Percentiles rank a stretch among this genome's conserved stretches.
These are phyloP conservation scores for Platygyra sinensis DNA, from an alignment of 64 coral and sea anemone species.

Conservation along the genomic window DNA sequence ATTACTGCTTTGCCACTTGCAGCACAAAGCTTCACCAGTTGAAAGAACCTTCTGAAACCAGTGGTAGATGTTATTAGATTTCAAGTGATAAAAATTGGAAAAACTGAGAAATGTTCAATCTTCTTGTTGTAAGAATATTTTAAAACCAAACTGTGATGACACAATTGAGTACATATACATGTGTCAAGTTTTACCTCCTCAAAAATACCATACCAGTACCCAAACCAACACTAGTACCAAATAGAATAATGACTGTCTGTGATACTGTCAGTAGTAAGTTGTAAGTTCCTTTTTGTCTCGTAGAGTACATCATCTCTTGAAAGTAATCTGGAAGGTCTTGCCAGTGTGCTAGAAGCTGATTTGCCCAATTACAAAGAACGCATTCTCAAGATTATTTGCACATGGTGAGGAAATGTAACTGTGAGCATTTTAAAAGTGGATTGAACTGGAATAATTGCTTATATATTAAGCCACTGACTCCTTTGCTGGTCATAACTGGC, in stretches of 20 bases:
- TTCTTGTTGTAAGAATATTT: no score
- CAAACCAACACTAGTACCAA: no score
- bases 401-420: constrained; percentile 66
- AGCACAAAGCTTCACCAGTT: not conserved
- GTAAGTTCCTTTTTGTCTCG: not conserved
- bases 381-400: constrained; percentile 96
- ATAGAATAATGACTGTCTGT: not conserved
- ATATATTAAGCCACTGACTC: no score
- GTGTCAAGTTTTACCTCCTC: no score
- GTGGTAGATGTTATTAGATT: no score
- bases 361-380: constrained; percentile 98
- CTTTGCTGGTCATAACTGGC: no score
- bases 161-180: no score
- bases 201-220: no score
- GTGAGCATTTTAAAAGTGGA: not conserved
- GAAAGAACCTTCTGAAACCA: not conserved
- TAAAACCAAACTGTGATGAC: no score
- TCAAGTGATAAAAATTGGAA: no score
- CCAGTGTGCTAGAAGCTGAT: constrained; percentile 97
- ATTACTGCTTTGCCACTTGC: no score
- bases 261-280: not conserved
- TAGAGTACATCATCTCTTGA: constrained; percentile 97
- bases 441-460: not conserved
- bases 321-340: constrained; percentile 93
- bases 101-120: no score